Conservation (phyloP, 2,113 vertebrate species). For the Colaptes auratus region DNA sequence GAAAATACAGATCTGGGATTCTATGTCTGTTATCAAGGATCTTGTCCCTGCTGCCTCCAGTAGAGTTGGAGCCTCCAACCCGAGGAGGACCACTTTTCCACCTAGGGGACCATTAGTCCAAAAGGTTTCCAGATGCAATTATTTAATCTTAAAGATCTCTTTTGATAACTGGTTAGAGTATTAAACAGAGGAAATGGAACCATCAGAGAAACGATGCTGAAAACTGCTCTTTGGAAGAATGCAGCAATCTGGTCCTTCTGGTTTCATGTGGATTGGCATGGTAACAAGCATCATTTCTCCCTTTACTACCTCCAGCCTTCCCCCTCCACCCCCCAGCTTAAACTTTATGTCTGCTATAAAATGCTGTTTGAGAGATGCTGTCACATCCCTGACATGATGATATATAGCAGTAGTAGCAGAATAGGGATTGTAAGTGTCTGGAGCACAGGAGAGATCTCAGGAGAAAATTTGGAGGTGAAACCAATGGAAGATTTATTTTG, state of each 20-base stretch:
- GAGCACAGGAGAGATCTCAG: background rate
- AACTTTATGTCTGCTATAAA: background rate
- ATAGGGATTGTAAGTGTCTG: background rate
- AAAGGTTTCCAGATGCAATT: background rate
- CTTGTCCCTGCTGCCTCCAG: background rate
- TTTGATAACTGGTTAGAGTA: background rate
- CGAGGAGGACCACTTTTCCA: background rate
- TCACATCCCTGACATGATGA: background rate
- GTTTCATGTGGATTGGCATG: conserved; percentile 17
- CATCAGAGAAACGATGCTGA: background rate
- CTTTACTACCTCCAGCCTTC: background rate
- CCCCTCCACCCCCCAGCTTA: background rate
- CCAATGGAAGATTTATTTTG: conserved; percentile 16
- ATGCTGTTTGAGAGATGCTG: background rate
- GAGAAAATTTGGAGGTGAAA: conserved; percentile 26
- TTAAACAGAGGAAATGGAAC: background rate
- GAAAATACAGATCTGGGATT: background rate
- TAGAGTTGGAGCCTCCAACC: background rate
- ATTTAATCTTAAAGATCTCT: background rate
- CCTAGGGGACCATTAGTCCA: background rate
- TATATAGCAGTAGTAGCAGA: background rate
- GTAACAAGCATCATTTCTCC: conserved; percentile 5
- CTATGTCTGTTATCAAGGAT: background rate
- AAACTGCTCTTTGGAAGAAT: background rate
- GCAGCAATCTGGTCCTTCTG: conserved; percentile 4